A percentile compares a stretch with the other conserved stretches of the same genome.
phyloP scores from a whole-genome alignment of 2,888 invertebrate genomes.

The Orthosia gracilis region DNA sequence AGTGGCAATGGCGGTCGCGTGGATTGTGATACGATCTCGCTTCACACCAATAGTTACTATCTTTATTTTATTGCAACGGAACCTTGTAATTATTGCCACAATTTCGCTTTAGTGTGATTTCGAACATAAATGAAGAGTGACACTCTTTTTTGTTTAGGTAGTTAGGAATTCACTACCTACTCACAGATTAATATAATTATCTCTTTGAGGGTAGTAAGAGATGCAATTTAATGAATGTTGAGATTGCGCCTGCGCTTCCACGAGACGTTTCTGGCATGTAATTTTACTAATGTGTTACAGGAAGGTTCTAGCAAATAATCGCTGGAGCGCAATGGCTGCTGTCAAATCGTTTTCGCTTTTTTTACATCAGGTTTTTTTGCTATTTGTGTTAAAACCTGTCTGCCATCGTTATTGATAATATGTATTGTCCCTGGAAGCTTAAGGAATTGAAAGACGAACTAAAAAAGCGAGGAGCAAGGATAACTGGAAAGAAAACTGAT shows the following conservation, averaged over 20 bases:
- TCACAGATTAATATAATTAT: conserved; percentile 4
- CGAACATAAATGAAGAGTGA: conserved; percentile 66
- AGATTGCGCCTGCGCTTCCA: conserved; percentile 9
- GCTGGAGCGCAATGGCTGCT: too few relatives aligned
- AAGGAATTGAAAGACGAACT: too few relatives aligned
- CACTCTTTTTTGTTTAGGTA: conserved; percentile 18
- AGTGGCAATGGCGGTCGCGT: conserved; percentile 65
- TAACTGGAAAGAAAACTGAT: too few relatives aligned
- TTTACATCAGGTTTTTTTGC: too few relatives aligned
- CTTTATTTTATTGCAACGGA: conserved; percentile 82
- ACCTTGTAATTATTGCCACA: conserved; percentile 78
- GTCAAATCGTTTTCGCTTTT: too few relatives aligned
- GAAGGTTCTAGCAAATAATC: background rate
- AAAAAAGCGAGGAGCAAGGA: too few relatives aligned
- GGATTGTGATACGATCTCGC: conserved; percentile 77
- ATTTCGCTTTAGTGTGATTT: conserved; percentile 75
- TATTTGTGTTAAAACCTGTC: too few relatives aligned
- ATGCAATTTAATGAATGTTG: conserved; percentile 30
- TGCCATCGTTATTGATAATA: too few relatives aligned
- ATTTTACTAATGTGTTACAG: background rate
- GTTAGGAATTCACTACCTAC: background rate
- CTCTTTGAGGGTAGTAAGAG: conserved; percentile 17
- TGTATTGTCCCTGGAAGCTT: too few relatives aligned
- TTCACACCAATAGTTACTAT: conserved; percentile 71
- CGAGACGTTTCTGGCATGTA: background rate